Evolutionary conservation across 2,888 invertebrate species (phyloP), one percentile per base, ranked within the genome.

Genomic region (Dasysyrphus albostriatus): DNA sequence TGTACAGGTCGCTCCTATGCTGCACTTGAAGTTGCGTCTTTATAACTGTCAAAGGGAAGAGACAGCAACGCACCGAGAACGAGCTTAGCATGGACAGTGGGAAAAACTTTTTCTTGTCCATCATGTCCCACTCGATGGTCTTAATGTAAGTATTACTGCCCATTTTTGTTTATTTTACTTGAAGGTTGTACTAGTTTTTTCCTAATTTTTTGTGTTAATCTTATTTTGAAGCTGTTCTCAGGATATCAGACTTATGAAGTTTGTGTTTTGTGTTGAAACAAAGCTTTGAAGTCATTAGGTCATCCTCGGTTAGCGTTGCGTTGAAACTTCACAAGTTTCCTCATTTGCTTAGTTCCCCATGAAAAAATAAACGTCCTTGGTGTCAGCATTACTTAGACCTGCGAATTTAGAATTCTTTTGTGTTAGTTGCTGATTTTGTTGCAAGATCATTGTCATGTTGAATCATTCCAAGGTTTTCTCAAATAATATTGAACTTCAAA

Each of bases 51-150:
- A 99, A 93, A 0, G 99, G 99, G 92, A 99, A 99, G 0, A 99
- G 94, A 42, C 96, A 94, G 91, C 96, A 96, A 83, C 96, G 93
- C 56, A 93, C 92, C 34, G 93, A 92, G 88, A 93, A 93, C 14
- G 93, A 93, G 91, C 98, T 98, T 14, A 98, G 93, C 93, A 98
- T 96, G 78, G 98, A 98, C 77, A 99, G 93, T 0, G 98, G 98
- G 91, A 97, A 97, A 92, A 98, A 99, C 91, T 98, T 98, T 61
- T 94, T 94, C 91, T 98, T 98, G 92, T 99, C 97, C 98, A 99
- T 97, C 99, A 99, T 99, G 89, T 98, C 95, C 97, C 98, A 98
- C 93, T 99, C 99, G 88, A 99, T 98, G 7, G 96, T 98, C 34
- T 95, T 96, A 85, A 97, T 96, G 74, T 95, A 94, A 89, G 90